Base-by-base conservation (phyloP, 2,797 vertebrate species). In the Rhinogobio ventralis region DNA sequence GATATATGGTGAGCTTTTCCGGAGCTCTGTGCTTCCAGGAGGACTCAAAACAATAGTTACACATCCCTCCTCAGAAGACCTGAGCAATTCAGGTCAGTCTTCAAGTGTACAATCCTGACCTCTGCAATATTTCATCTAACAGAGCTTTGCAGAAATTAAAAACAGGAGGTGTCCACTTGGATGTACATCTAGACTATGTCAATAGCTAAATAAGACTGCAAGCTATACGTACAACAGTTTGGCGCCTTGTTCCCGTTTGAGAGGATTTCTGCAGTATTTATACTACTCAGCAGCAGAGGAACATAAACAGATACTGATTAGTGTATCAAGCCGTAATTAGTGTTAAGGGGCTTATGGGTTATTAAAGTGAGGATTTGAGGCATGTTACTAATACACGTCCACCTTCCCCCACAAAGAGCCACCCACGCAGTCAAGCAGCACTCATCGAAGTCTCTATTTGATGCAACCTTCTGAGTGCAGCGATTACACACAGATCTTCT, bases 321-420 rank as follows among this genome's bases (percentile, higher is more conserved):
- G 62, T 77, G 73, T 36, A 55, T 84, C 74, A 69, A n/a, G 62
- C 25, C 60, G 36, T 60, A 69, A 84, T 83, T 84, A 78, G 51
- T 36, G 64, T 77, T 68, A 57, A 19, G 62, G 51, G 74, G 64
- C 39, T 84, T 84, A 79, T 53, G 20, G 68, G 55, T 51, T 85
- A 85, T 85, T 84, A 79, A 85, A 79, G 30, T 64, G 68, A 85
- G 75, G 83, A 85, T 79, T 73, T 79, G 67, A 79, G 55, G 67
- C 67, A 62, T 79, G 51, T 69, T 78, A 33, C 39, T 62, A 46
- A 85, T 62, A 79, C 53, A 62, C 30, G 2, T 55, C 7, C 51
- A 30, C 30, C 30, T 10, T 83, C 45, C 45, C 45, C 46, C 45
- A 49, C 19, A 69, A 55, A 76, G 9, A 9, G 17, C 49, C 82